A percentile compares a stretch with the other conserved stretches of the same genome.
phyloP scores from a whole-genome alignment of 1,140 invertebrate genomes.

The Mactra quadrangularis region DNA sequence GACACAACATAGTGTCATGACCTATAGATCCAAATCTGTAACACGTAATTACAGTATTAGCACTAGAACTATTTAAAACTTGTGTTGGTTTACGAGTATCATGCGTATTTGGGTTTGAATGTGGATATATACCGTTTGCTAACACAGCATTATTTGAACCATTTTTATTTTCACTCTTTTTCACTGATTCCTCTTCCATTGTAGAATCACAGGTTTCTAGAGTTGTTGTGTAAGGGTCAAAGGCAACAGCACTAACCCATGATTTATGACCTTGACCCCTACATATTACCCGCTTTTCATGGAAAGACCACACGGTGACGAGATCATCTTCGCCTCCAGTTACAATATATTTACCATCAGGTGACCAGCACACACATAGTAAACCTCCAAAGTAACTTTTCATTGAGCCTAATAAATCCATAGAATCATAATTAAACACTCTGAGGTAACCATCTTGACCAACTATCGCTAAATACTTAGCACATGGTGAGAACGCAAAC shows the following conservation, averaged over 20 bases:
- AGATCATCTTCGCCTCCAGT: slow-evolving; percentile 99
- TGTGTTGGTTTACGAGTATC: slow-evolving; percentile 35
- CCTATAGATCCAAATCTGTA: slow-evolving; percentile 98
- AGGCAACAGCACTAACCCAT: slow-evolving; percentile 97
- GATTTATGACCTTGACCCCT: slow-evolving; percentile 96
- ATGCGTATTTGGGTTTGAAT: slow-evolving; percentile 43
- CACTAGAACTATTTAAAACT: slow-evolving; percentile 22
- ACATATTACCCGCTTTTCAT: slow-evolving; percentile 96
- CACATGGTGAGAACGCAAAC: slow-evolving; percentile 98
- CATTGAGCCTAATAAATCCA: slow-evolving; percentile 94
- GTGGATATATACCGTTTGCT: slow-evolving; percentile 40
- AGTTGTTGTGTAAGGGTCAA: slow-evolving; percentile 95
- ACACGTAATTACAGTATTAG: slow-evolving; percentile 69
- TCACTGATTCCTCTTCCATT: slow-evolving; percentile 80
- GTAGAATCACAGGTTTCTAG: slow-evolving; percentile 76
- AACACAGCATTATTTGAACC: slow-evolving; percentile 21
- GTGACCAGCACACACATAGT: slow-evolving; percentile 98
- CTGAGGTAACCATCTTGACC: slow-evolving; percentile 98
- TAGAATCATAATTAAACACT: slow-evolving; percentile 98
- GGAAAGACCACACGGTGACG: slow-evolving; percentile 98
- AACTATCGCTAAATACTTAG: slow-evolving; percentile 90
- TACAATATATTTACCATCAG: slow-evolving; percentile 97
- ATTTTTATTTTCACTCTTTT: slow-evolving; percentile 64
- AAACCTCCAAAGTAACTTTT: slow-evolving; percentile 98
- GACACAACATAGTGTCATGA: slow-evolving; percentile 98